Base-by-base conservation (phyloP, 2,797 vertebrate species). In the Labroides dimidiatus region DNA sequence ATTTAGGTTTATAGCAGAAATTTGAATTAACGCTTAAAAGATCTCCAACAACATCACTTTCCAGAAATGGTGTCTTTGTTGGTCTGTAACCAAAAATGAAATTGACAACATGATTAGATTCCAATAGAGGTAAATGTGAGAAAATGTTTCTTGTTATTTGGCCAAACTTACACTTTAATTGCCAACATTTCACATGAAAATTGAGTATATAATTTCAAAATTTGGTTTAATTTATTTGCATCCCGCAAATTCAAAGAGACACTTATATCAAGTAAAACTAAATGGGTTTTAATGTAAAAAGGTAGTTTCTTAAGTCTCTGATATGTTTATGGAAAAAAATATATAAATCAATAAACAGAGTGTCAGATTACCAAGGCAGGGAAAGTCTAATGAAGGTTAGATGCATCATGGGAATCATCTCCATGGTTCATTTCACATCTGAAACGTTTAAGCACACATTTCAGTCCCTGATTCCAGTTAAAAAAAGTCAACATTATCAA, bases 31-130 rank as follows among this genome's bases (percentile, higher is more conserved):
- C 17, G 15, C 20, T 24, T 36, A 1, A 27, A 47, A 36, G 19
- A 53, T 53, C 23, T 2, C 48, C 48, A 23, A 10, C 13, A 48
- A 48, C 21, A 23, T 49, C 48, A 15, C 55, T 24, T 53, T 61
- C 48, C 66, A 60, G 41, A 45, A 68, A 58, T 19, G 13, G 33
- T 14, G 23, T 63, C 37, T 48, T 39, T 51, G 30, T 20, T 68
- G 56, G 41, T 65, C 30, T 16, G 41, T 52, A 23, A 49, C 48
- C 48, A 49, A 24, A 53, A 61, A 33, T 16, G 41, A 44, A 61
- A 17, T 56, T 9, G 50, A 39, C 2, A 21, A 7, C 44, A 44
- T 13, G 37, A 30, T 27, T 14, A 30, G 23, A 58, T 48, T 42
- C n/a, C n/a, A 42, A 17, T 14, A 2, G 24, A 51, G 52, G 45